Conservation (phyloP, 2,113 vertebrate genomes). For the Podocnemis expansa region DNA sequence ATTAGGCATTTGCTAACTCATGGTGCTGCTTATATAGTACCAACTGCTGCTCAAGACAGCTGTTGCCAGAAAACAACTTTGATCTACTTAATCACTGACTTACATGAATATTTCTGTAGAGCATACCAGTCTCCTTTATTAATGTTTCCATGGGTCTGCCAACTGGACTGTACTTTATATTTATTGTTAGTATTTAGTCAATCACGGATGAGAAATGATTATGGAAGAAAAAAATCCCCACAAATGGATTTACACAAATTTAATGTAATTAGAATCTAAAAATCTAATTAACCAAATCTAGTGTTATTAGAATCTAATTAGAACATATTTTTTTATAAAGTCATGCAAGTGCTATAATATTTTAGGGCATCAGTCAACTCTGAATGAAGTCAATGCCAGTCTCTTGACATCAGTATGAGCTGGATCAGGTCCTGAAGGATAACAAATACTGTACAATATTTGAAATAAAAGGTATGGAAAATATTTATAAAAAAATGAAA, state of each 20-base stretch:
- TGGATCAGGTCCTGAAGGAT: constrained; percentile 52
- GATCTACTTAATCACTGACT: background rate
- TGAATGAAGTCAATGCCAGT: background rate
- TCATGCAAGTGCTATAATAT: background rate
- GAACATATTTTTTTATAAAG: background rate
- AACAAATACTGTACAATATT: constrained; percentile 39
- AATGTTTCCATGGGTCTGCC: background rate
- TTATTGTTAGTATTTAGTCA: background rate
- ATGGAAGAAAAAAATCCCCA: background rate
- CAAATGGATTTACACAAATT: rapidly evolving
- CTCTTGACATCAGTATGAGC: constrained; percentile 47
- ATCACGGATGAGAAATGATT: background rate
- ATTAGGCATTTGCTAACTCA: background rate
- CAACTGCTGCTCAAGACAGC: rapidly evolving
- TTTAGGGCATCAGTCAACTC: constrained; percentile 2
- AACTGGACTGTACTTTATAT: background rate
- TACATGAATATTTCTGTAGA: background rate
- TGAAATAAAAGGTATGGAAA: constrained; percentile 38
- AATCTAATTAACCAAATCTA: background rate
- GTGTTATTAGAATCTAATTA: background rate
- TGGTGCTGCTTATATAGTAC: background rate
- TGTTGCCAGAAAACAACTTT: constrained; percentile 7
- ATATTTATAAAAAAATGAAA: constrained; percentile 35
- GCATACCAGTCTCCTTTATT: background rate
- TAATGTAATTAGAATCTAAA: background rate